Evolutionary conservation across 1,140 invertebrate genomes (phyloP), one percentile per base, ranked within the genome.

Genomic region (Zaprionus nigranus): DNA sequence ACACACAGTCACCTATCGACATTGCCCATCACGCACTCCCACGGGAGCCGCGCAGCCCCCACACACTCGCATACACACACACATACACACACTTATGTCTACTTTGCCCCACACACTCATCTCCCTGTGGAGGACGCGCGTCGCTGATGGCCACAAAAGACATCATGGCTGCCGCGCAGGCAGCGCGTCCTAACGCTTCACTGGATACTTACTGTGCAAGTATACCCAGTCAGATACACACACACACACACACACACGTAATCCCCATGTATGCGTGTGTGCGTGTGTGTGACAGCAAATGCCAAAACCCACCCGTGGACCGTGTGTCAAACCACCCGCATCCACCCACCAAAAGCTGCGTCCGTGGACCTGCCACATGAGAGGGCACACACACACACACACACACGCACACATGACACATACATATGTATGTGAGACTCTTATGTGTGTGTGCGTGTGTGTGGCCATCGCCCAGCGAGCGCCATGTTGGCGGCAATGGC

Each of bases 101-200:
- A 5, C 24, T 54, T 9, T 7, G 13, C 38, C 22, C 11, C 53
- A 36, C 56, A 53, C 24, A 26, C 53, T 68, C 80, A 88, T 77
- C 80, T 83, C 80, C 83, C 80, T 67, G 60, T 54, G 69, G 82
- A 70, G 82, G 53, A 75, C 57, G 78, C 74, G 68, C 75, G 53
- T 81, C 65, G 78, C 82, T 81, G 83, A 87, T 87, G 83, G 83
- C 83, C 83, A 87, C 83, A 87, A 88, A 87, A 87, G 83, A 88
- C 83, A 86, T 87, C 83, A 86, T 86, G 83, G 83, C 83, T 86
- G 83, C 83, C 83, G 77, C 64, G 53, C 51, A 78, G 75, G 54
- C 75, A 78, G 74, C 77, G 77, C 77, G 80, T 86, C 79, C 82
- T 87, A 86, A 88, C 84, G 83, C 84, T 86, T 86, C 83, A 86